Evolutionary conservation across 2,888 invertebrate species (phyloP).

Genomic region (Anodontia alba): DNA sequence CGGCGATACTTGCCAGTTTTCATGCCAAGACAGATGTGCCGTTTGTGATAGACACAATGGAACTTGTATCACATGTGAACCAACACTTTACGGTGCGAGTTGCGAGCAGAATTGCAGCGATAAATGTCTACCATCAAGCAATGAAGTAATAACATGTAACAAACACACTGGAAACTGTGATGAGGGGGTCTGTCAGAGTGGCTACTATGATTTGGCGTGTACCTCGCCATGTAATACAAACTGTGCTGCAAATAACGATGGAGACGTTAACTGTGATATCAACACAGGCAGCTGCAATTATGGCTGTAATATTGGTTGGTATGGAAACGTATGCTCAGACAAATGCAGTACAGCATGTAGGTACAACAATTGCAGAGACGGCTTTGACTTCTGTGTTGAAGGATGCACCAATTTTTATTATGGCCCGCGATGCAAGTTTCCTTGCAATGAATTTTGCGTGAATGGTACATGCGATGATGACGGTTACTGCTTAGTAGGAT

Average conservation of each 20-base stretch:
- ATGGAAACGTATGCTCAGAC: slow-evolving; percentile 26
- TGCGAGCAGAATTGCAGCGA: slow-evolving; percentile 39
- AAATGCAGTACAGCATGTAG: slow-evolving; percentile 39
- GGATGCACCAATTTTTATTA: slow-evolving; percentile 44
- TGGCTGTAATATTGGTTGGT: slow-evolving; percentile 43
- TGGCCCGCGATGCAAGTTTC: slow-evolving; percentile 31
- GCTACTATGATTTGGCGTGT: slow-evolving; percentile 34
- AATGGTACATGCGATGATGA: slow-evolving; percentile 29
- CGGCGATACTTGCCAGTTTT: slow-evolving; percentile 17
- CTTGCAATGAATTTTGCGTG: slow-evolving; percentile 39
- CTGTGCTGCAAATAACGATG: slow-evolving; percentile 24
- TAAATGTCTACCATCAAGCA: slow-evolving; percentile 18
- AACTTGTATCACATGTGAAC: slow-evolving; percentile 27
- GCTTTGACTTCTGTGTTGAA: slow-evolving; percentile 38
- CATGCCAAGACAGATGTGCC: slow-evolving; percentile 27
- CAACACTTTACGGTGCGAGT: slow-evolving; percentile 28
- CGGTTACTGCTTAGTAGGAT: slow-evolving; percentile 25
- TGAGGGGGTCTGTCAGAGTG: slow-evolving; percentile 32
- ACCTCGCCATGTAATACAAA: slow-evolving; percentile 23
- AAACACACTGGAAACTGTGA: slow-evolving; percentile 44
- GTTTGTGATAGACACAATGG: slow-evolving; percentile 31
- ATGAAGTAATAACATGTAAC: slow-evolving; percentile 23
- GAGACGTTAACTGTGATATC: slow-evolving; percentile 28
- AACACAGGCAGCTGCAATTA: slow-evolving; percentile 34
- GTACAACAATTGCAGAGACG: slow-evolving; percentile 32